Evolutionary conservation across 2,888 invertebrate genomes (phyloP), one percentile per base, ranked within the genome.

Genomic region (Protophormia terraenovae): DNA sequence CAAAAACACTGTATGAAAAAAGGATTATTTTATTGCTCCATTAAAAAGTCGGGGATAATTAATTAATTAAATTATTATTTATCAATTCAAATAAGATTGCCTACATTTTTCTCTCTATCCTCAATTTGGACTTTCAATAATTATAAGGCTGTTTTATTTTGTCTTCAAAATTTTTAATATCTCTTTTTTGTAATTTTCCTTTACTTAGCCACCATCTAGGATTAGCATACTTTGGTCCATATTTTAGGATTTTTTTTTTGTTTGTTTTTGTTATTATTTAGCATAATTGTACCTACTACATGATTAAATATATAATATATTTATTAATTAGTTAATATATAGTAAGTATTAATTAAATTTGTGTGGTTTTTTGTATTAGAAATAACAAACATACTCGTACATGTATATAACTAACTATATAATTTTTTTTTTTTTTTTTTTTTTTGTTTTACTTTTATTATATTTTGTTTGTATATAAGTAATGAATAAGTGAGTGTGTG

Each of bases 191-290:
- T n/a, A 60, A n/a, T 64, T 69, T 32, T n/a, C n/a, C n/a, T n/a
- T 27, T 55, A 8, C 22, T 78, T 80, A 73, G 45, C 72, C 60
- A 72, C 50, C 71, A 62, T n/a, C 41, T 32, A 62, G 35, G 22
- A 69, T 41, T 41, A 32, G 45, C 58, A 71, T 79, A 71, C 66
- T 79, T 85, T 85, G 85, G 85, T 85, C 85, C 85, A 82, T 82
- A 71, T 71, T 81, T 58, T 82, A 85, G 82, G 81, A 82, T 67
- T 81, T 73, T 67, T 55, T 7, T 64, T 29, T n/a, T n/a, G n/a
- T n/a, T n/a, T n/a, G n/a, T n/a, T n/a, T n/a, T n/a, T n/a, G n/a
- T n/a, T n/a, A n/a, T n/a, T 50, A 38, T 62, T 76, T 53, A 60
- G 41, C 62, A 50, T 76, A 69, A 69, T 71, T 35, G n/a, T 41